Conservation (phyloP, 2,797 vertebrate genomes). For the Menidia menidia region DNA sequence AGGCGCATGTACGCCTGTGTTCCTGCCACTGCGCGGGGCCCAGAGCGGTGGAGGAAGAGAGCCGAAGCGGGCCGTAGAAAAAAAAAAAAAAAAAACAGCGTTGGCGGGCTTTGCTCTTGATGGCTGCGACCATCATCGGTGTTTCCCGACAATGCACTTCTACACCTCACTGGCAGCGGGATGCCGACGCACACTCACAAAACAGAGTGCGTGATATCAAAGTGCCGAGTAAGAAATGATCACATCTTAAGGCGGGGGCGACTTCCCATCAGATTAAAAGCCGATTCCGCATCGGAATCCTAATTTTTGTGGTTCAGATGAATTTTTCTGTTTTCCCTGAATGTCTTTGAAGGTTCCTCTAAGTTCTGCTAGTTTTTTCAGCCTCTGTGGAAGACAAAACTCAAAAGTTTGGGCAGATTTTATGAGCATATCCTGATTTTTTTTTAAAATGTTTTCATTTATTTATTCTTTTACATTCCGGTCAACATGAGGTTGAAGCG, state of each 20-base stretch:
- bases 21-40: conserved; percentile 55
- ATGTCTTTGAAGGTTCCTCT: background rate
- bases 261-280: background rate
- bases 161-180: background rate
- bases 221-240: background rate
- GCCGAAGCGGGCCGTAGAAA: conserved; percentile 71
- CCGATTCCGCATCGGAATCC: background rate
- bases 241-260: background rate
- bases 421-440: too few relatives aligned
- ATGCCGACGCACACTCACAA: background rate
- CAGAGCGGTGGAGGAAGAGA: conserved; percentile 66
- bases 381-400: background rate
- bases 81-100: conserved; percentile 17
- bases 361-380: background rate
- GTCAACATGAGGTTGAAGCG: too few relatives aligned
- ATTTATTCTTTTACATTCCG: too few relatives aligned
- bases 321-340: background rate
- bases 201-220: background rate
- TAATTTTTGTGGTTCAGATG: background rate
- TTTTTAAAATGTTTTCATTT: too few relatives aligned
- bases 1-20: conserved; percentile 66
- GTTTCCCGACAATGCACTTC: conserved; percentile 27
- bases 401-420: too few relatives aligned
- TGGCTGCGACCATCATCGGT: conserved; percentile 9
- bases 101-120: conserved; percentile 27